These are phyloP conservation scores for Anthoscopus minutus DNA, from an alignment of 2,113 vertebrate species.

Conservation along the genomic window DNA sequence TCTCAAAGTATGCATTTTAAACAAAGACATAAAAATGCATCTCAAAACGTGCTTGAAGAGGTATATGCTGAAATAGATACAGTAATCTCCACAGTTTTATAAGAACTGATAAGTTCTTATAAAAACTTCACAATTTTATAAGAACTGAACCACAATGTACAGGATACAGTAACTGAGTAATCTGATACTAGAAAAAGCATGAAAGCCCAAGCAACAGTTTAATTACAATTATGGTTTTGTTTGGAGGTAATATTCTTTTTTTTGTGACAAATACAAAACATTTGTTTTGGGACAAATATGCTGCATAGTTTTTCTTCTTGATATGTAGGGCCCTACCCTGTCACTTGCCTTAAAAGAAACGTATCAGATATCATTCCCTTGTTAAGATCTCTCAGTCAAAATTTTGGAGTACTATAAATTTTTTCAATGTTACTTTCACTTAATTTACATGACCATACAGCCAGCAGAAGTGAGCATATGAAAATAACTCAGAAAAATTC, in stretches of 20 bases:
- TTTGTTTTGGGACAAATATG: neutral
- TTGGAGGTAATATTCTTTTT: neutral
- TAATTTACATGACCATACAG: neutral
- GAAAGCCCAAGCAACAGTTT: neutral
- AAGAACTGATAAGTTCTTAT: too few species aligned
- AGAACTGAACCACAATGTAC: neutral
- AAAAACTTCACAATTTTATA: too few species aligned
- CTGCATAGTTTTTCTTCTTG: neutral
- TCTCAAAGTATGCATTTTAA: neutral
- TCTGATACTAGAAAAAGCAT: neutral
- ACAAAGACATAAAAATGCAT: neutral
- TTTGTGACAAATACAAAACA: neutral
- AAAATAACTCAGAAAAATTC: neutral
- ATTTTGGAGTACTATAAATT: fast-evolving
- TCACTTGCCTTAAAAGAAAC: neutral
- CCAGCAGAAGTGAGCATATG: neutral
- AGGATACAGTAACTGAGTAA: neutral
- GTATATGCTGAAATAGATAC: neutral
- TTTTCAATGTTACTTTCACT: neutral
- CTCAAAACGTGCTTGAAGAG: neutral
- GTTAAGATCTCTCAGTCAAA: neutral
- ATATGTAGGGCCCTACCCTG: neutral
- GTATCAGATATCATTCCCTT: neutral
- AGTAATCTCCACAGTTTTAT: neutral
- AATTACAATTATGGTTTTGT: neutral